A percentile compares a stretch with the other conserved stretches of the same genome.
phyloP scores from a whole-genome alignment of 2,797 vertebrate species.

The Chaetodon trifasciatus region DNA sequence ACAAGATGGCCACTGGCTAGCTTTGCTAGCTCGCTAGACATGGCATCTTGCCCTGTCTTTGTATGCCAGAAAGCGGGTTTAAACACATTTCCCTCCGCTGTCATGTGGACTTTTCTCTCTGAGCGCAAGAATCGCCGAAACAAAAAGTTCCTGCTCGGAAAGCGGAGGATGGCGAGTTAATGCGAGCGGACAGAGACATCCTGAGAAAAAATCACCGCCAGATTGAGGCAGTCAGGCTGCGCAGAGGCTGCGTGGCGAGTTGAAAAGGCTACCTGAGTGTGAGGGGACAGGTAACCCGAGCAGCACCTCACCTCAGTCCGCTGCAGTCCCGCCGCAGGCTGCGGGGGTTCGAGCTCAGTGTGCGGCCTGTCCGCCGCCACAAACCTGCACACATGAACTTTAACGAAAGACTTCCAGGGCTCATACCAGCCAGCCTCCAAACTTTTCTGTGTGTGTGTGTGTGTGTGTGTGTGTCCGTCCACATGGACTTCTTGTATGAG shows the following conservation, averaged over 20 bases:
- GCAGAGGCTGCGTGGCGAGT: slow-evolving; percentile 66
- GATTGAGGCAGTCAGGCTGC: slow-evolving; percentile 50
- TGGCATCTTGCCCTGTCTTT: slow-evolving; percentile 81
- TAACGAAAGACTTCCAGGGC: background rate
- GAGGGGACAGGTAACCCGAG: slow-evolving; percentile 33
- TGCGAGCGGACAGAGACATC: background rate
- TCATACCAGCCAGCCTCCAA: background rate
- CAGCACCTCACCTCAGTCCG: no score
- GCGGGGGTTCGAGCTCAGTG: background rate
- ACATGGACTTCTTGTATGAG: no score
- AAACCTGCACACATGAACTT: background rate
- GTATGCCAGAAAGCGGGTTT: slow-evolving; percentile 49
- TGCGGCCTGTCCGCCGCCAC: background rate
- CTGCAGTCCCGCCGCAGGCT: background rate
- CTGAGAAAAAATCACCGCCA: slow-evolving; percentile 53
- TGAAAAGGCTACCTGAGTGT: slow-evolving; percentile 46
- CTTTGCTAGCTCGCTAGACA: slow-evolving; percentile 63
- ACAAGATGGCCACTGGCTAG: slow-evolving; percentile 88
- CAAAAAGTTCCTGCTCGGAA: fast-evolving
- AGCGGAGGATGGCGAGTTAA: background rate
- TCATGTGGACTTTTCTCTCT: background rate
- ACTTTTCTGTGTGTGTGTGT: slow-evolving; percentile 3
- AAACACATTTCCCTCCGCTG: background rate
- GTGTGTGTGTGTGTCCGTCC: background rate
- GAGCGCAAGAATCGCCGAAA: background rate